These are phyloP conservation scores for Manduca sexta DNA, from an alignment of 1,140 invertebrate genomes.

Conservation along the genomic window DNA sequence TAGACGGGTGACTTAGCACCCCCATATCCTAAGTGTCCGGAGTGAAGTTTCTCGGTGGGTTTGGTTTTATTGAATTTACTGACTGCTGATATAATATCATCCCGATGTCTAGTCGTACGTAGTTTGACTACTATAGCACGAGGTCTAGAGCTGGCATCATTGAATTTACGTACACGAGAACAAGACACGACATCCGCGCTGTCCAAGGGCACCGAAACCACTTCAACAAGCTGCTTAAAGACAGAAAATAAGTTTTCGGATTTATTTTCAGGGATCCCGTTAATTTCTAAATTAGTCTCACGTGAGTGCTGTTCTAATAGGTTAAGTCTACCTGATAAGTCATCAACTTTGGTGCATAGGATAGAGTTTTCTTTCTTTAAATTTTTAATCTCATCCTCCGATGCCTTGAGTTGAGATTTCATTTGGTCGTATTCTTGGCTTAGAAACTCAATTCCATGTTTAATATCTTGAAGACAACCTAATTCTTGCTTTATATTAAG, in stretches of 20 bases:
- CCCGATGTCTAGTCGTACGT: constrained; percentile 7
- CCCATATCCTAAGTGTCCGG: constrained; percentile 17
- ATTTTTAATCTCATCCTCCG: neutral
- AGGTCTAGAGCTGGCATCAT: constrained; percentile 14
- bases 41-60: constrained; percentile 14
- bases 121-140: constrained; percentile 24
- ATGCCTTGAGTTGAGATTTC: neutral
- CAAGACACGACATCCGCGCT: constrained; percentile 9
- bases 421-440: neutral
- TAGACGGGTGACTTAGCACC: constrained; percentile 11
- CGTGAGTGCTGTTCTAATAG: constrained; percentile 19
- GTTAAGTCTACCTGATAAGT: constrained; percentile 2
- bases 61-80: constrained; percentile 22
- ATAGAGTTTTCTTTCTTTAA: constrained; percentile 9
- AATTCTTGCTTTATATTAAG: neutral
- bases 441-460: neutral
- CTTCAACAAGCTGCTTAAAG: constrained; percentile 12
- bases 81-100: constrained; percentile 21
- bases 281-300: constrained; percentile 25
- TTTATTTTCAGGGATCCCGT: too few relatives aligned
- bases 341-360: too few relatives aligned
- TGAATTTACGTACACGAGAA: constrained; percentile 20
- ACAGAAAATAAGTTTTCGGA: constrained; percentile 19
- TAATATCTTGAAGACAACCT: neutral
- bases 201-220: constrained; percentile 8